Evolutionary conservation across 2,888 invertebrate species (phyloP), one percentile per base, ranked within the genome.

Genomic region (Strigamia maritima): DNA sequence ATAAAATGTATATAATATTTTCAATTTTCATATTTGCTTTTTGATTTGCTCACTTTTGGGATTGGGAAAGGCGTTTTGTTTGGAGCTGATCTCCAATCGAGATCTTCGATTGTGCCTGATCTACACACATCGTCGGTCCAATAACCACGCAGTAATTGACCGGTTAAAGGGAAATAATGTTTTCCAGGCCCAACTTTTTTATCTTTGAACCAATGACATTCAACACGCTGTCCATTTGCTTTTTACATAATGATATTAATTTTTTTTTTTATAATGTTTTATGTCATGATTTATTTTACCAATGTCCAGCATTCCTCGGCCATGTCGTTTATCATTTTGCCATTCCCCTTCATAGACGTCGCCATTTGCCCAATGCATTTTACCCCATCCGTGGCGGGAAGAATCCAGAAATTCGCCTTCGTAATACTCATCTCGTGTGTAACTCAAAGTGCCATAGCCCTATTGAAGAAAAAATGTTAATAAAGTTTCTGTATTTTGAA

Each of bases 311-410:
- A 76, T 77, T 14, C 79, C 79, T 12, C 14, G 28, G 1, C 79
- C 79, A 19, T 79, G 70, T 14, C 70, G n/a, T 40, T 10, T 19
- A 49, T 79, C 70, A 12, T 40, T 22, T 16, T 44, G 28, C 79
- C 79, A 79, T 38, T 28, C 70, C 19, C 79, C 79, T 70, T 79
- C 79, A 19, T 77, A 79, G 10, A 77, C 28, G n/a, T 77, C 79
- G 19, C 38, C 77, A 78, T 54, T 78, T n/a, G 22, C 16, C 22
- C 22, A 78, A 4, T 49, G 54, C 78, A 78, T 78, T 60, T 60
- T 78, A 6, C 78, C 78, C 78, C 78, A 78, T 6, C 78, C 78
- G 24, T 78, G 22, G 19, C 78, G 78, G 3, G 7, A 26, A 19
- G 22, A 16, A 60, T 60, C 22, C 28, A 24, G 2, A 60, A 78